Conservation (phyloP, 2,797 vertebrate species). For the Silurus lanzhouensis region DNA sequence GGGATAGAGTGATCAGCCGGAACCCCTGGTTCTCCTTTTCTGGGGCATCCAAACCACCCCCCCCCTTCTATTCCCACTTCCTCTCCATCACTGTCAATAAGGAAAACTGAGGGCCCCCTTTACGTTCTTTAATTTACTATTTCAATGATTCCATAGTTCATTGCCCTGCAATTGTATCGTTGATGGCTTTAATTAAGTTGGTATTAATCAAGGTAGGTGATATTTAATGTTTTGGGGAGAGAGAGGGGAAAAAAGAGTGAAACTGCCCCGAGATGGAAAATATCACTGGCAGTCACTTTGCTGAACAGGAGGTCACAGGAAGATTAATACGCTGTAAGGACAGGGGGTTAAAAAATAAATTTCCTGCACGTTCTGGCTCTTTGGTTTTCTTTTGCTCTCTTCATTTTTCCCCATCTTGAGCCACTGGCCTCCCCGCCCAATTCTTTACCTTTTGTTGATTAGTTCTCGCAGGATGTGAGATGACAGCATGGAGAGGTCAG, state of each 20-base stretch:
- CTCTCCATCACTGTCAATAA: slow-evolving; percentile 97
- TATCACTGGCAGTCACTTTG: slow-evolving; percentile 83
- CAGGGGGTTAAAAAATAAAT: slow-evolving; percentile 75
- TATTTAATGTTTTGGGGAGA: slow-evolving; percentile 89
- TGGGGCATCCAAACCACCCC: not conserved
- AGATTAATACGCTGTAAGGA: slow-evolving; percentile 89
- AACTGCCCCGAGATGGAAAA: slow-evolving; percentile 72
- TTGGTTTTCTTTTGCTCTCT: slow-evolving; percentile 65
- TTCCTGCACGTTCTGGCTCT: slow-evolving; percentile 67
- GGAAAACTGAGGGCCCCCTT: slow-evolving; percentile 73
- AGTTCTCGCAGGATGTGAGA: slow-evolving; percentile 60
- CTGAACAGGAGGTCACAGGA: slow-evolving; percentile 82
- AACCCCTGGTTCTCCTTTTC: slow-evolving; percentile 63
- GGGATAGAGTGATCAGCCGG: slow-evolving; percentile 72
- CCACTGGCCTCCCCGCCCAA: slow-evolving; percentile 56
- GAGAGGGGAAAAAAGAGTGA: slow-evolving; percentile 33
- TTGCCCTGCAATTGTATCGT: slow-evolving; percentile 96
- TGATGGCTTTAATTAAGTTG: slow-evolving; percentile 99
- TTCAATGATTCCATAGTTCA: slow-evolving; percentile 98
- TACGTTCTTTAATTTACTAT: slow-evolving; percentile 93
- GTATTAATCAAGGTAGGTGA: slow-evolving; percentile 97
- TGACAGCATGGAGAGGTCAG: slow-evolving; percentile 50
- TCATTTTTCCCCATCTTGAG: slow-evolving; percentile 67
- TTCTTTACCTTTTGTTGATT: slow-evolving; percentile 60
- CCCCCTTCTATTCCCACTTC: slow-evolving; percentile 40